Base-by-base conservation (phyloP, 2,888 invertebrate species). In the Drosophila nigricruria region DNA sequence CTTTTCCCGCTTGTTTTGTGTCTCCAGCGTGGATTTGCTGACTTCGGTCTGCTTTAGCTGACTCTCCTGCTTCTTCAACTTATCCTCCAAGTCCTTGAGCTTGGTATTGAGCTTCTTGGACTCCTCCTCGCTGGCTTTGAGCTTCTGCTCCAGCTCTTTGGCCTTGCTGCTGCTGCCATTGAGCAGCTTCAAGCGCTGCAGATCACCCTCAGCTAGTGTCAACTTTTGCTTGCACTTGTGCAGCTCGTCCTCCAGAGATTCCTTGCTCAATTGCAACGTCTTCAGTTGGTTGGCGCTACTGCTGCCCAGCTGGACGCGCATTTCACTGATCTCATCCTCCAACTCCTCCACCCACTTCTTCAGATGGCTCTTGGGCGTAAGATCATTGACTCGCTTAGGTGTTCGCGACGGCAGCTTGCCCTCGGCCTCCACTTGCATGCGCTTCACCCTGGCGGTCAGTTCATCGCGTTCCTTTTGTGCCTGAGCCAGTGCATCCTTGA, bases 291-390 rank as follows among this genome's bases (percentile, higher is more conserved):
- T 75, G 73, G 82, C 77, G 80, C 91, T 86, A 92, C 90, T 81
- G 73, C 93, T 88, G 82, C 93, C 82, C 90, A 94, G 81, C 65
- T 92, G 89, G 9, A 90, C 91, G 57, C 93, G 87, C 91, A 93
- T 89, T 65, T 93, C 92, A 32, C 96, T 95, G 77, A 97, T 96
- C 94, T 98, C 98, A 89, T 95, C 96, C 93, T 98, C 98, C 80
- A 98, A 93, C 77, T 98, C 97, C 67, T 96, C 96, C 3, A 98
- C 95, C 95, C 97, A 96, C 87, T 95, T 96, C 82, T 91, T 97
- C 86, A 97, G 93, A 54, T 91, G 92, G 63, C 91, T 91, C 77
- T 92, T 93, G 0, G 92, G 92, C 23, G 92, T 93, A 18, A 93
- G 93, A 87, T 97, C 96, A 9, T 96, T 96, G 10, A 95, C 94